Percentiles rank a stretch among this genome's conserved stretches.
Evolutionary conservation across 2,888 invertebrate species (phyloP).

Genomic region (Ennomos fuscantarius): DNA sequence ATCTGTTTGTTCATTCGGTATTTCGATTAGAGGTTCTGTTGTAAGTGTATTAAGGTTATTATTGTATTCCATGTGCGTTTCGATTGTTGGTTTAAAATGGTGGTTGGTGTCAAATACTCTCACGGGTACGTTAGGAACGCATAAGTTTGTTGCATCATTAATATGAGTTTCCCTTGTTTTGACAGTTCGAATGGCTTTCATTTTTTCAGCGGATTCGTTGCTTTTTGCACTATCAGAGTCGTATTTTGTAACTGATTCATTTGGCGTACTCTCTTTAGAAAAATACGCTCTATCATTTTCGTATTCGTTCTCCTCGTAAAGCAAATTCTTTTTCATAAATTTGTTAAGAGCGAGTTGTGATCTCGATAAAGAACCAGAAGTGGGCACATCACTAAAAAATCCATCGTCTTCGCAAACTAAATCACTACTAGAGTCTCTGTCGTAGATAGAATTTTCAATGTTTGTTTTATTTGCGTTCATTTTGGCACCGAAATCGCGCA

Average conservation of each 20-base stretch:
- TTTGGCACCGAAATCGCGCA: constrained; percentile 41
- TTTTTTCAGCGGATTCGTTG: constrained; percentile 53
- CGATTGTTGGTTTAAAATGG: constrained; percentile 13
- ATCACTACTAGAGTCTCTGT: constrained; percentile 42
- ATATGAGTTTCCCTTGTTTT: constrained; percentile 19
- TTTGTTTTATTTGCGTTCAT: constrained; percentile 50
- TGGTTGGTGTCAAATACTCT: constrained; percentile 22
- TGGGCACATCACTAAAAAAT: constrained; percentile 71
- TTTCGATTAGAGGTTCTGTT: constrained; percentile 28
- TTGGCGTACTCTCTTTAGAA: constrained; percentile 77
- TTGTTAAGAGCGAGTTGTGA: constrained; percentile 75
- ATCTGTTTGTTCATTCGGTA: constrained; percentile 61
- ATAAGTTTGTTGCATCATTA: constrained; percentile 18
- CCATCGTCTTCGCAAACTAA: constrained; percentile 66
- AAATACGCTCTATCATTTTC: constrained; percentile 70
- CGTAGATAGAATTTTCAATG: constrained; percentile 35
- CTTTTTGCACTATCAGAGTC: constrained; percentile 71
- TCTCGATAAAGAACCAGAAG: constrained; percentile 69
- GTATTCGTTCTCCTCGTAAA: constrained; percentile 63
- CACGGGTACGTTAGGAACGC: constrained; percentile 19
- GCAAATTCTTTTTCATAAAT: constrained; percentile 75
- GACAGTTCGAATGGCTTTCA: constrained; percentile 25
- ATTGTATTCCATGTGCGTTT: constrained; percentile 12
- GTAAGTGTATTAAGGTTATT: background rate
- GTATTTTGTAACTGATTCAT: constrained; percentile 66